phyloP scores from a whole-genome alignment of 2,888 invertebrate species.

The Callyntrura guangdongensis region DNA sequence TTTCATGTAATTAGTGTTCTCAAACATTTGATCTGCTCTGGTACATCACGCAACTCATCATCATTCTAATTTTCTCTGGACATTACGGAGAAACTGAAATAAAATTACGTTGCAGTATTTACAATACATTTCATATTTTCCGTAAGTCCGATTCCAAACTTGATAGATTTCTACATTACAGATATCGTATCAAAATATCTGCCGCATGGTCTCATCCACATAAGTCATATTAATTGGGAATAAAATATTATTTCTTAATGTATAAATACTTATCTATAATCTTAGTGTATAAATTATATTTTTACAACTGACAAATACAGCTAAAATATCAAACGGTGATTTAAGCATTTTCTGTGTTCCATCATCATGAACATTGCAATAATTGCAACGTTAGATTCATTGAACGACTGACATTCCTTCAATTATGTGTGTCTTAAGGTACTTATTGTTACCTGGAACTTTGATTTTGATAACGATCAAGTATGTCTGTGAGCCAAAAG shows the following conservation, averaged over 20 bases:
- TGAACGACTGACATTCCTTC: too few species aligned
- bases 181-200: background rate
- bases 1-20: conserved; percentile 70
- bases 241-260: too few species aligned
- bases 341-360: too few species aligned
- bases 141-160: background rate
- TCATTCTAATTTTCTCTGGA: conserved; percentile 7
- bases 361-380: background rate
- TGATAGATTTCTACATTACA: too few species aligned
- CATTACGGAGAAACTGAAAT: conserved; percentile 13
- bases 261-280: too few species aligned
- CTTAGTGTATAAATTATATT: too few species aligned
- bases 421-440: background rate
- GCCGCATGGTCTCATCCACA: background rate
- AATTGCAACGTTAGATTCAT: background rate
- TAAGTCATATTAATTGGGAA: too few species aligned
- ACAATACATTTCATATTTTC: background rate
- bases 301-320: too few species aligned
- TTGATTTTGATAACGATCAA: conserved; percentile 49
- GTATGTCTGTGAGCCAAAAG: conserved; percentile 32
- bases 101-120: too few species aligned
- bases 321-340: too few species aligned
- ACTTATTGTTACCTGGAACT: background rate
- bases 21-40: conserved; percentile 49
- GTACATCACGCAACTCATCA: conserved; percentile 64